Evolutionary conservation across 53 echinoderm and acorn worm genomes (phyloP), one percentile per base, ranked within the genome.

Genomic region (Apostichopus leukothele): DNA sequence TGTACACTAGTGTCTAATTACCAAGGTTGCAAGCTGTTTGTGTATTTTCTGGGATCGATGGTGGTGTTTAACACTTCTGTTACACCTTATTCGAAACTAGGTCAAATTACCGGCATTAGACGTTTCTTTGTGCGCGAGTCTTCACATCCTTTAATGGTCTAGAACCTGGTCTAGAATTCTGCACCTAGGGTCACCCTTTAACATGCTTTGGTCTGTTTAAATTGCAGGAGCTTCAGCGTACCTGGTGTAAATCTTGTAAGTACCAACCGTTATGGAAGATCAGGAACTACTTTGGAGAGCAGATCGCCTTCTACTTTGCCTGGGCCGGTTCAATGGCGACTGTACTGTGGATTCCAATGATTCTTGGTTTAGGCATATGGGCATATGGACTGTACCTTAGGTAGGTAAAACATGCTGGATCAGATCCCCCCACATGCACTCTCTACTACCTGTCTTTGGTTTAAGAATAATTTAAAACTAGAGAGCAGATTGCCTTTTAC

Each of bases 201-300:
- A 39, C 3, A 3, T 39, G 39, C 39, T 39, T 39, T 39, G 39
- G 39, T 39, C 39, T 39, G 39, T 79, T 51, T 19, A 53, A 19
- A 66, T 83, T 80, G 9, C 85, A 98, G 95, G 94, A 92, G 53
- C 53, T 95, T 79, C 94, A 98, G 12, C 88, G 93, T 19, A 98
- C 98, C 7, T 98, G 98, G 98, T 92, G 91, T 55, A 78, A 83
- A 77, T 90, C 89, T 73, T 90, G 61, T 67, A 93, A 94, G 53
- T 98, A 91, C 78, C 98, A 98, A 76, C 98, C 98, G 0, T 66
- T 98, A 21, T 98, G 98, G 98, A 98, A 98, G 91, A 94, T 98
- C 73, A 84, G 98, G 67, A 98, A 98, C 88, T 98, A 98, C 88
- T 98, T 95, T 91, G 98, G 98, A 22, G 98, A 95, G 83, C 92